Base-by-base conservation (phyloP, 2,797 vertebrate species). In the Lithobates pipiens region DNA sequence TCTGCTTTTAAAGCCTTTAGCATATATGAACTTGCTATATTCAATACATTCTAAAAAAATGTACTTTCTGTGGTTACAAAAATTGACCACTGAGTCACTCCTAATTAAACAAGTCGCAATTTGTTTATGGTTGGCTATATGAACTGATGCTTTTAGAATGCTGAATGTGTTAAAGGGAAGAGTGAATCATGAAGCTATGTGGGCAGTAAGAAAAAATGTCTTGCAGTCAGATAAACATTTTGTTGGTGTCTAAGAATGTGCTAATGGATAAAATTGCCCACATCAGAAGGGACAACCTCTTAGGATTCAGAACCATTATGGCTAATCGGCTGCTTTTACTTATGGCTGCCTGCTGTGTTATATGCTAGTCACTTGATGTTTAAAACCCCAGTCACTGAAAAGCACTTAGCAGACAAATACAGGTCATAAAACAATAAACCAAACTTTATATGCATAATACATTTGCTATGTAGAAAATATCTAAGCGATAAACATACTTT, bases 391-490 rank as follows among this genome's bases (percentile, higher is more conserved):
- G 77, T 50, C 71, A 42, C 73, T 61, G 32, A 85, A 85, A 85
- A 75, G 77, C 72, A 76, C 84, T 80, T 81, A 76, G 72, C n/a
- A 42, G 46, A 69, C 71, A 85, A 85, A 76, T 76, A 69, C 39
- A 70, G 77, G 63, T 70, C 71, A 80, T 54, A 76, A 85, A 76
- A 39, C 44, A 76, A 80, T 70, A 34, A 69, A 70, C 54, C 5
- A 23, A 7, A 61, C 21, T 23, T 61, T 61, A 23, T 2, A 11
- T 61, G 10, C 27, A 8, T 25, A 0, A 65, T 65, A 6, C 63
- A 65, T 65, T 65, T 3, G n/a, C 9, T 67, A 67, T 13, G n/a
- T 61, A 23, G 18, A 61, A 61, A 61, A 54, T 54, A 13, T 18
- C 50, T 54, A 15, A 15, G 16, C 4, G 16, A 18, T 39, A 54